Evolutionary conservation across 1,140 invertebrate species (phyloP), one percentile per base, ranked within the genome.

Genomic region (Monomorium pharaonis): DNA sequence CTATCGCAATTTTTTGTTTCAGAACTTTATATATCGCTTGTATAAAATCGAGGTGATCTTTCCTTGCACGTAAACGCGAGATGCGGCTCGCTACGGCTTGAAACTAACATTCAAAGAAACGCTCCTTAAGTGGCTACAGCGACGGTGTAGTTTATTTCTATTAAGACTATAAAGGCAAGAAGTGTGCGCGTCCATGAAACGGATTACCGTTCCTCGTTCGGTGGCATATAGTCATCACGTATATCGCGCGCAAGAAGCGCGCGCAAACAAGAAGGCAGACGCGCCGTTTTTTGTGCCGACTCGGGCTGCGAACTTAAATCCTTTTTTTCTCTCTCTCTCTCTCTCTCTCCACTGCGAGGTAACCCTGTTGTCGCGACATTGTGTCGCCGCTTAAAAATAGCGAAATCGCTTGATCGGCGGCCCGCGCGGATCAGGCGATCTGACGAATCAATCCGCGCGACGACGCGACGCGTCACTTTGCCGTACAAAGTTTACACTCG

Each of bases 141-240:
- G 47, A 58, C 24, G 30, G 33, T 81, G 27, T 21, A 56, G 63
- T 58, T 81, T 47, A 58, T 27, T 67, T 74, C 51, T 51, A 58
- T 83, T 83, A 83, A 83, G 49, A 58, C 51, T 47, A 58, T 81
- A 81, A 81, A 81, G 9, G 14, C 65, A 56, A 47, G 67, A 83
- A 58, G 4, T 16, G 4, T 16, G 24, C 49, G 51, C 37, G 37
- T 83, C 51, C 42, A 10, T 72, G 67, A 56, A n/a, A 81, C 10
- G 33, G n/a, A 74, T 74, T 33, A 24, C 24, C 27, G n/a, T 58
- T 33, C 54, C 74, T 83, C 74, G n/a, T 83, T 83, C n/a, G 24
- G 62, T 27, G 44, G 9, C 24, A n/a, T n/a, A n/a, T n/a, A n/a
- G n/a, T n/a, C n/a, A n/a, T n/a, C 14, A 72, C 65, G 49, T 70